Evolutionary conservation across 2,888 invertebrate species (phyloP).

Genomic region (Rhamphomyia laevipes): DNA sequence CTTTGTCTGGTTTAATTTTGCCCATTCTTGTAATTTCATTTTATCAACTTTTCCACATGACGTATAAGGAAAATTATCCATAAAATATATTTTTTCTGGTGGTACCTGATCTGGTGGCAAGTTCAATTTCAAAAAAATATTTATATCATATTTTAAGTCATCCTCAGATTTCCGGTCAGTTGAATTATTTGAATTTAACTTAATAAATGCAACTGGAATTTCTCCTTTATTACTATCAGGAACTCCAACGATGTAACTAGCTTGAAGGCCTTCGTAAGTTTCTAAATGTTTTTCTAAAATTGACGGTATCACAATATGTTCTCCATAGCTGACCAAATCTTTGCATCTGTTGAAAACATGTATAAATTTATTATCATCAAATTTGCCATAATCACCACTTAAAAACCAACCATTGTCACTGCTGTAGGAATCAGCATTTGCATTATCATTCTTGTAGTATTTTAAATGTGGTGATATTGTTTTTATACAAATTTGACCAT

Average conservation of each 20-base stretch:
- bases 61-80: conserved; percentile 2
- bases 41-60: not conserved
- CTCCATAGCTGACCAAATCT: not conserved
- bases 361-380: conserved; percentile 2
- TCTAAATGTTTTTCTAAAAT: not conserved
- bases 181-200: not conserved
- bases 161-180: not conserved
- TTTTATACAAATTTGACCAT: conserved; percentile 8
- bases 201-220: conserved; percentile 5
- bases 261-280: not conserved
- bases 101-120: not conserved
- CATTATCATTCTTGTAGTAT: conserved; percentile 4
- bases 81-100: conserved; percentile 1
- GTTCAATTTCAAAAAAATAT: not conserved
- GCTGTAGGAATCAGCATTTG: not conserved
- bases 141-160: not conserved
- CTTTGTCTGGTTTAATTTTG: too few species aligned
- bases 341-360: not conserved
- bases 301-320: not conserved
- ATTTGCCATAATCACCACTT: conserved; percentile 3
- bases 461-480: not conserved
- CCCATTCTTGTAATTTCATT: not conserved
- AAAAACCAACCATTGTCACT: conserved; percentile 1
- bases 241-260: conserved; percentile 6
- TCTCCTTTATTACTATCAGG: conserved; percentile 3